Base-by-base conservation (phyloP, 2,888 invertebrate species). In the Stenoptilia bipunctidactyla region DNA sequence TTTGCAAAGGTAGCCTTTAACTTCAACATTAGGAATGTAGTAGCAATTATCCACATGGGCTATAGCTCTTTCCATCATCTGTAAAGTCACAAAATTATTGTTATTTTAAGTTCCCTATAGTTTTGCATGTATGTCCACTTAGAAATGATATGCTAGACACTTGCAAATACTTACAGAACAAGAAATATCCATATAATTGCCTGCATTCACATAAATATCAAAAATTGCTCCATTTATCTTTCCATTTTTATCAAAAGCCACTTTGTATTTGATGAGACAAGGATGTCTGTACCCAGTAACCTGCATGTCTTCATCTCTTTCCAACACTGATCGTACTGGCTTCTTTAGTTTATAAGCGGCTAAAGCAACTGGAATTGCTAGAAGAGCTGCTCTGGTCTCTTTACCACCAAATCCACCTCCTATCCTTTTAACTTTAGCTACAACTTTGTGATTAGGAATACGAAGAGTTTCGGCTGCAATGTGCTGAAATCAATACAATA, bases 371-470 rank as follows among this genome's bases (percentile, higher is more conserved):
- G 92, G 90, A 12, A 91, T 53, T 1, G 88, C 88, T 14, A 92
- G 58, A 6, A 89, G 49, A 2, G 73, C 54, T 2, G 86, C 71
- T 49, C 90, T 86, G 0, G 91, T 88, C 73, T 95, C 94, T 70
- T 96, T 96, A 0, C 95, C 96, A 10, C 96, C 96, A 64, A 96
- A 96, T 36, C 92, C 95, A 25, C 96, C 96, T 1, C 94, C 95
- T 41, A 95, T 71, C 52, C 96, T 84, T 66, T 93, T 93, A 0
- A 91, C 90, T 66, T 88, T 88, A 20, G 88, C 85, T 1, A 87
- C 82, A 6, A 95, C 79, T 72, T 89, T 88, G 58, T 89, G 88
- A 44, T 86, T 87, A 0, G 89, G 88, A 42, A 93, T 79, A 30
- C 85, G 84, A 27, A 94, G 77, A 13, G 87, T 82, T 48, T 86